phyloP scores from a whole-genome alignment of 2,113 vertebrate genomes.

The Orthonyx spaldingii region DNA sequence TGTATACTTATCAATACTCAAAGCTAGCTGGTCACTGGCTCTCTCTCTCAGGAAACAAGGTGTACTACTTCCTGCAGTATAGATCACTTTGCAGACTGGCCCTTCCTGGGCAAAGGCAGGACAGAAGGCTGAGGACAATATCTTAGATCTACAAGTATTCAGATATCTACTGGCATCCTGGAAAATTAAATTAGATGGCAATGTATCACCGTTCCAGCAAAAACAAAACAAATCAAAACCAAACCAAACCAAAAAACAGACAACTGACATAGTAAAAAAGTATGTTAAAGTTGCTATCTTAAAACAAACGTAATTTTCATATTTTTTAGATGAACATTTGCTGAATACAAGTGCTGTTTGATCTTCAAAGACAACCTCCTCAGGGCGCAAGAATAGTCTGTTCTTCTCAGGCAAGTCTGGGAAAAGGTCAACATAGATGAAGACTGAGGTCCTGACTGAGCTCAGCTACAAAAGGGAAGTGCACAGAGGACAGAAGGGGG shows the following conservation, averaged over 20 bases:
- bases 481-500: background rate
- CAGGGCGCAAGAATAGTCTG: background rate
- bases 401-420: background rate
- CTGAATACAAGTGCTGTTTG: background rate
- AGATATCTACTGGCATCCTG: background rate
- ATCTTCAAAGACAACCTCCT: background rate
- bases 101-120: too few species aligned
- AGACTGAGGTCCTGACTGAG: background rate
- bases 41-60: too few species aligned
- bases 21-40: too few species aligned
- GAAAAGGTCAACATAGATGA: background rate
- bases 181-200: background rate
- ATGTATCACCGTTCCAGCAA: background rate
- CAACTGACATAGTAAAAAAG: background rate
- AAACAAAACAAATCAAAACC: background rate
- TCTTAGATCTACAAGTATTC: background rate
- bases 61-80: too few species aligned
- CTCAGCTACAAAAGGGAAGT: background rate
- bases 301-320: background rate
- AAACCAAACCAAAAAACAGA: background rate
- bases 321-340: background rate
- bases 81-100: too few species aligned
- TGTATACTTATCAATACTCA: too few species aligned
- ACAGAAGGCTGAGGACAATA: background rate
- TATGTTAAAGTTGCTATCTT: background rate